These are phyloP conservation scores for Cyprinodon brontotheroides DNA, from an alignment of 2,113 vertebrate genomes.

Conservation along the genomic window DNA sequence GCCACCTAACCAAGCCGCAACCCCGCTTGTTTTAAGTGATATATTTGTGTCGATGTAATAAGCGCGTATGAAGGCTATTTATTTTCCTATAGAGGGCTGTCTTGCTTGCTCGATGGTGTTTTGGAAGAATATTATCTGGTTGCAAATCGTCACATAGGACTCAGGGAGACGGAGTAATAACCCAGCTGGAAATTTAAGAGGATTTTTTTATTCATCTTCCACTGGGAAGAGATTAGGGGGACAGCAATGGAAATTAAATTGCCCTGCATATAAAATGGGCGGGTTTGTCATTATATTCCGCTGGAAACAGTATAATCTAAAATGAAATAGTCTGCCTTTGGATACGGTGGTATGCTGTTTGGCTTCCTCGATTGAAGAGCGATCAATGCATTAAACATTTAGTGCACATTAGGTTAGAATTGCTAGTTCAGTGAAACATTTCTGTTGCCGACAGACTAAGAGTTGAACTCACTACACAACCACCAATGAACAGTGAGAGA, in stretches of 20 bases:
- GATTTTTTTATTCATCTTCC: conserved; percentile 84
- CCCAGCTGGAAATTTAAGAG: conserved; percentile 82
- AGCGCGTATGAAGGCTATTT: conserved; percentile 37
- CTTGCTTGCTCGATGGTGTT: conserved; percentile 33
- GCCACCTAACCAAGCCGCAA: conserved; percentile 31
- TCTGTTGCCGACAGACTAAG: conserved; percentile 76
- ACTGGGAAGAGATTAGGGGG: conserved; percentile 86
- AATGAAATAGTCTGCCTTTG: conserved; percentile 89
- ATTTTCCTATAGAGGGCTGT: conserved; percentile 14
- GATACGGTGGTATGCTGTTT: conserved; percentile 86
- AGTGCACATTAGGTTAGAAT: conserved; percentile 69
- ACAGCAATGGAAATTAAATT: conserved; percentile 91
- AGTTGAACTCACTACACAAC: conserved; percentile 86
- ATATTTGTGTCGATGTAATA: conserved; percentile 31
- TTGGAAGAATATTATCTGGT: conserved; percentile 23
- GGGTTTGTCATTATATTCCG: conserved; percentile 88
- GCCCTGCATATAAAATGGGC: conserved; percentile 95
- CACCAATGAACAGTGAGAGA: conserved; percentile 84
- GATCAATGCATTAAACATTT: conserved; percentile 66
- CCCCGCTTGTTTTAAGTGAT: conserved; percentile 19
- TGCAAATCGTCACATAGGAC: conserved; percentile 65
- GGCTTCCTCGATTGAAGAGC: conserved; percentile 70
- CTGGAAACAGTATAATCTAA: conserved; percentile 89
- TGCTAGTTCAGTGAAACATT: conserved; percentile 69
- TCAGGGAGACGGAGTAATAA: conserved; percentile 32